Evolutionary conservation across 2,888 invertebrate species (phyloP), one percentile per base, ranked within the genome.

Genomic region (Spilosoma lubricipeda): DNA sequence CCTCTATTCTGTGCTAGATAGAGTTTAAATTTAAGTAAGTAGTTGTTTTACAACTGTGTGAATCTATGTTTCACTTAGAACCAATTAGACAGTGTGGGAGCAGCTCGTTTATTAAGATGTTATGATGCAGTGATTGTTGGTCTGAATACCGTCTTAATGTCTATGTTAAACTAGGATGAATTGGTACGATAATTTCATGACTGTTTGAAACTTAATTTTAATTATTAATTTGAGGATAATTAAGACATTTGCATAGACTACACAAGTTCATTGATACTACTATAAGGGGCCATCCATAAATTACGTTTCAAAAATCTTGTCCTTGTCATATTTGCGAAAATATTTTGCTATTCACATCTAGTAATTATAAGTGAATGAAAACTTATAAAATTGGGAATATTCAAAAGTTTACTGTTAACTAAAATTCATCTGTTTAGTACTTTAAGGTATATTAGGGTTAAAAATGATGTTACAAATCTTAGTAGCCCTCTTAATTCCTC

Each of bases 41-140:
- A 76, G 71, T 71, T 74, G 73, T 69, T 78, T 73, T 66, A 76
- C 75, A 73, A 68, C 11, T 63, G 18, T 75, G 72, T 56, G 66
- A 74, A 76, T 78, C 36, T n/a, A 27, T 56, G 68, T 80, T 82
- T 72, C 79, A 74, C 77, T 83, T 80, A 78, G 74, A 73, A 27
- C 42, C 84, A 86, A 88, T 87, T 88, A 87, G 74, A 74, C 20
- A 15, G 13, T 65, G 70, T 77, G 81, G 75, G 72, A 71, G 73
- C 74, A 71, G 77, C 79, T 81, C 76, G 67, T 27, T 79, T 45
- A 82, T 66, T 67, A 68, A 71, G 48, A 63, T 67, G 75, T 83
- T 83, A 71, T 0, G 3, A 56, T 75, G 68, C 1, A 3, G 66
- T 75, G 74, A 73, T 66, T 36, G 48, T 27, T 36, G 18, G 39